Evolutionary conservation across 2,797 vertebrate genomes (phyloP), one percentile per base, ranked within the genome.

Genomic region (Phoeniculus purpureus): DNA sequence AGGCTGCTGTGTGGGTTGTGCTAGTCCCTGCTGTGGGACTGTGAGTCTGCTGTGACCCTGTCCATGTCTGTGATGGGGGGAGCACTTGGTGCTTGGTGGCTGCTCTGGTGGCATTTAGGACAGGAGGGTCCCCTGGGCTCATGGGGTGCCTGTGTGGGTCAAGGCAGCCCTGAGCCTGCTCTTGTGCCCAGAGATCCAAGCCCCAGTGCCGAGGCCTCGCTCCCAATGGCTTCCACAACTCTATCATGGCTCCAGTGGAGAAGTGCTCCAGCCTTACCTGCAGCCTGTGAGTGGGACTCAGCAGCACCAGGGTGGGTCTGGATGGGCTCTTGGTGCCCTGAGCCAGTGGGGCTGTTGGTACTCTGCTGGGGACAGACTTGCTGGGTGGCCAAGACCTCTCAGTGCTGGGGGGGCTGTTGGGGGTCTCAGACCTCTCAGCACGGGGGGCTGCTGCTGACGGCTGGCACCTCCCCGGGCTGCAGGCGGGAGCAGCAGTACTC

Each of bases 401-500:
- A 37, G 37, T 37, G 37, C 37, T 37, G 37, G 37, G 37, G 37
- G 37, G 37, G 12, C 37, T 37, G 37, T 37, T 37, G 8, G 37
- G 37, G 37, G 37, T 37, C 37, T 37, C 37, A 12, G 37, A 37
- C 37, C 37, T 37, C 45, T 47, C 20, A 22, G 48, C n/a, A 15
- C 2, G 0, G 48, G 20, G 40, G 17, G 47, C 27, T 2, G 0
- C 6, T 1, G 3, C 71, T 87, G 60, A 93, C 7, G 4, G 10
- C 4, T 22, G 7, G 19, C 3, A 0, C 13, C 5, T 43, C 43
- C 43, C 43, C 14, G 43, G 2, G 0, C 84, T 81, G 76, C 91
- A 99, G 99, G 94, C 98, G 98, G 27, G 98, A 98, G 40, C 97
- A 98, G 92, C 96, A 98, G 87, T 85, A 97, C 95, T 98, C 98